Evolutionary conservation across 2,888 invertebrate genomes (phyloP).

Genomic region (Epirrita christyi): DNA sequence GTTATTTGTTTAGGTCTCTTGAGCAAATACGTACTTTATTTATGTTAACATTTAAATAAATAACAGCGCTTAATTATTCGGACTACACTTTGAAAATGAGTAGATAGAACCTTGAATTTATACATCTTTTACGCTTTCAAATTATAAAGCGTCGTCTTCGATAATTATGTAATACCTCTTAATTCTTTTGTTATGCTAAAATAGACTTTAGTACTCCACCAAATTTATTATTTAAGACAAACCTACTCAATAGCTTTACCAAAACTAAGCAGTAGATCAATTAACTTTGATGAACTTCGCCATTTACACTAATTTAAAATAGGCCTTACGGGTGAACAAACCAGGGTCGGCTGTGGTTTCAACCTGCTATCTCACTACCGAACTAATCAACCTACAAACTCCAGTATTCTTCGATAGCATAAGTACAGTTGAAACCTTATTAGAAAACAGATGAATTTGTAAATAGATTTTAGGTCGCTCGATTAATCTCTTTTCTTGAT

Average conservation of each 20-base stretch:
- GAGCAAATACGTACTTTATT: constrained; percentile 33
- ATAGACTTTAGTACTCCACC: too few species aligned
- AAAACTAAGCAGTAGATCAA: constrained; percentile 9
- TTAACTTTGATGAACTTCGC: constrained; percentile 18
- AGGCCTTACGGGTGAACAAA: constrained; percentile 5
- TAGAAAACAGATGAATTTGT: too few species aligned
- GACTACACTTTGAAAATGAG: too few species aligned
- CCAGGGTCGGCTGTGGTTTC: constrained; percentile 10
- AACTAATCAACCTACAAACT: constrained; percentile 6
- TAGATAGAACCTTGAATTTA: too few species aligned
- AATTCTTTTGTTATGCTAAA: too few species aligned
- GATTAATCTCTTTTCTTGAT: too few species aligned
- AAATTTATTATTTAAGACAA: too few species aligned
- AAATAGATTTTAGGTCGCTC: too few species aligned
- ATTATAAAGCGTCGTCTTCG: too few species aligned
- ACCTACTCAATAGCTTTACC: constrained; percentile 5
- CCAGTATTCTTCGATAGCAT: neutral
- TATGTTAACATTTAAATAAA: constrained; percentile 28
- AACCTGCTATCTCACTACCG: constrained; percentile 7
- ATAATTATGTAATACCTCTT: too few species aligned
- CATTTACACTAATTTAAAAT: constrained; percentile 18
- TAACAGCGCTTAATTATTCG: constrained; percentile 4
- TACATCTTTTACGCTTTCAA: too few species aligned
- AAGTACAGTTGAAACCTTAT: too few species aligned
- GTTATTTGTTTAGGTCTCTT: constrained; percentile 38